phyloP scores from a whole-genome alignment of 2,113 vertebrate genomes.

The Motacilla tschutschensis region DNA sequence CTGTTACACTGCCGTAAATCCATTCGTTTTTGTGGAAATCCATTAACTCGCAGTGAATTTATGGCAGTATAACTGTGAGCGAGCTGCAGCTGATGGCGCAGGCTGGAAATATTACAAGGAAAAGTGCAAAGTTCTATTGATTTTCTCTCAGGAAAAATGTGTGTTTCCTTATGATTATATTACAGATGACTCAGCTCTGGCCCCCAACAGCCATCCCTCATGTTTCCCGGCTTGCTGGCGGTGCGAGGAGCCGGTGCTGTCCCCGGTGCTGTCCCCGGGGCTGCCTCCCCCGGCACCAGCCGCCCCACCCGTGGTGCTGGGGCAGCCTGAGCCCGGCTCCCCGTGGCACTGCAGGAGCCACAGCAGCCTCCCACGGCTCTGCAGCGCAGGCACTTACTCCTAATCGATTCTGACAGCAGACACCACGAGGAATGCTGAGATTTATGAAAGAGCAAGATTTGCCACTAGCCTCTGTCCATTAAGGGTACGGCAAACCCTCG shows the following conservation, averaged over 20 bases:
- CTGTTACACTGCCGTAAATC: slow-evolving; percentile 9
- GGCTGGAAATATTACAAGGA: slow-evolving; percentile 49
- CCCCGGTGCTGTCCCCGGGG: rapidly evolving
- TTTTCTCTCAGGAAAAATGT: slow-evolving; percentile 55
- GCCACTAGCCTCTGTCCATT: slow-evolving; percentile 42
- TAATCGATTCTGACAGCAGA: slow-evolving; percentile 42
- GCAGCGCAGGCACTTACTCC: not conserved
- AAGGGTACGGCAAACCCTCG: not conserved
- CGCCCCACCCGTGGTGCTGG: rapidly evolving
- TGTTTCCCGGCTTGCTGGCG: not conserved
- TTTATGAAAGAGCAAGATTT: slow-evolving; percentile 50
- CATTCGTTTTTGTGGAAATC: slow-evolving; percentile 11
- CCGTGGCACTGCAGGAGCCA: not conserved
- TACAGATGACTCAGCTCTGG: slow-evolving; percentile 40
- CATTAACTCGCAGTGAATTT: slow-evolving; percentile 33
- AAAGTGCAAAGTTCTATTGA: slow-evolving; percentile 63
- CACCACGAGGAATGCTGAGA: not conserved
- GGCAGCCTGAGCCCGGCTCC: not conserved
- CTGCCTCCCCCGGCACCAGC: not conserved
- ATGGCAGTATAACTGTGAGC: slow-evolving; percentile 12
- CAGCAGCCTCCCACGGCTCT: not conserved
- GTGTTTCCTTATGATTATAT: slow-evolving; percentile 45
- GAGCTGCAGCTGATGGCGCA: slow-evolving; percentile 7
- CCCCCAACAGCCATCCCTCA: not conserved
- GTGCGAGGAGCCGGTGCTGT: not conserved